A percentile compares a stretch with the other conserved stretches of the same genome.
These are phyloP conservation scores for Oopsacas minuta DNA, from an alignment of 37 sponge, comb jelly and placozoan genomes.

Conservation along the genomic window DNA sequence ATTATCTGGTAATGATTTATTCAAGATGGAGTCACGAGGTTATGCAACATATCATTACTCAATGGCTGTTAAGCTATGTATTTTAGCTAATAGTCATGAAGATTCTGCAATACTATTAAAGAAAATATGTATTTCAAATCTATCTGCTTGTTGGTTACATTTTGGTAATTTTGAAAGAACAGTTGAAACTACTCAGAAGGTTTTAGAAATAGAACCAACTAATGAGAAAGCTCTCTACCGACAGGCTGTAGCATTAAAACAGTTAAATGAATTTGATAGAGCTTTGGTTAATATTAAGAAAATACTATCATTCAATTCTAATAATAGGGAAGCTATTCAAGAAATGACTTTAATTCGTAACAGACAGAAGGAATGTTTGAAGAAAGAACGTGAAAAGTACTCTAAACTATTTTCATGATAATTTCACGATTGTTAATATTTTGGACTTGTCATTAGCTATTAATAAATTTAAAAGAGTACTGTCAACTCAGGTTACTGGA, in stretches of 20 bases:
- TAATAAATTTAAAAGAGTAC: too few species aligned
- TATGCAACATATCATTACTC: not conserved
- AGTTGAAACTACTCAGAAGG: not conserved
- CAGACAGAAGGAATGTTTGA: not conserved
- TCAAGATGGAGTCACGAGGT: not conserved
- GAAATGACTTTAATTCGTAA: not conserved
- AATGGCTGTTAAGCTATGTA: not conserved
- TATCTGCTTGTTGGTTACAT: conserved; percentile 4
- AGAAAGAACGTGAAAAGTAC: not conserved
- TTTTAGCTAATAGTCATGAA: not conserved
- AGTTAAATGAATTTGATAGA: not conserved
- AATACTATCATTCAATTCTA: not conserved
- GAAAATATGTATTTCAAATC: not conserved
- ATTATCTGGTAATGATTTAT: not conserved
- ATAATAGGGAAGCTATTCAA: not conserved
- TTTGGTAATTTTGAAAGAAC: not conserved
- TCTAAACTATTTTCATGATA: not conserved
- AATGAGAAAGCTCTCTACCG: conserved; percentile 12
- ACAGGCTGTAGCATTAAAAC: not conserved
- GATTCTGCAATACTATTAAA: not conserved
- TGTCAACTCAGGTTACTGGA: too few species aligned
- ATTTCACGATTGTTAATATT: too few species aligned
- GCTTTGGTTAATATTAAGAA: not conserved
- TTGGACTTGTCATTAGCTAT: too few species aligned
- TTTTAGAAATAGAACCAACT: not conserved